Base-by-base conservation (phyloP, 1,140 invertebrate genomes). In the Trissolcus basalis region DNA sequence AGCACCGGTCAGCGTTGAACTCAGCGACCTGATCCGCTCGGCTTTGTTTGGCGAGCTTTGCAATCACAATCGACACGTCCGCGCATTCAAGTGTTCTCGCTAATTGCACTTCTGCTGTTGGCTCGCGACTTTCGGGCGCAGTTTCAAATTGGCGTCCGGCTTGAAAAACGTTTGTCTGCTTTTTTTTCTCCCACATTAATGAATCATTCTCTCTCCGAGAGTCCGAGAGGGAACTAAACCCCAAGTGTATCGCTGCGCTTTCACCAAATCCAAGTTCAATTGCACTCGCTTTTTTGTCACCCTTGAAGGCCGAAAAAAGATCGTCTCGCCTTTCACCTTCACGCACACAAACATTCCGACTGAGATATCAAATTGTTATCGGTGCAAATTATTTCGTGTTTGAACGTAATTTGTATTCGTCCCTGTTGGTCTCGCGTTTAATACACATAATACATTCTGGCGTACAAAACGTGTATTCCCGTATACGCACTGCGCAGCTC, bases 61-160 rank as follows among this genome's bases (percentile, higher is more conserved):
- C 78, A 77, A 78, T 80, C 67, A 61, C 50, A 35, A 64, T 71
- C 48, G 71, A 61, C 60, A 59, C 51, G 67, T 75, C 54, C 67
- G 39, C 43, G 64, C 61, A 65, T 27, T 55, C 49, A 80, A 80
- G 72, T 71, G 67, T 77, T 72, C 55, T 47, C 44, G 65, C 61
- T 77, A 78, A 80, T 80, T 78, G 69, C 74, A 79, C 70, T 77
- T 75, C 55, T 53, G 76, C 41, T 43, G 47, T 45, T 73, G 59
- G 47, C 47, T 72, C 53, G 47, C 32, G 59, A 50, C 55, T 53
- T 53, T 49, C 54, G 16, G n/a, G 19, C 36, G 59, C 51, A 63
- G 68, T 71, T 65, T 56, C 47, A 9, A 73, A 53, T 54, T 16
- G 19, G 33, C 47, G 32, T 39, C 33, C 56, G 65, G 72, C 59